Percentiles rank a stretch among this genome's conserved stretches.
phyloP scores from a whole-genome alignment of 1,140 invertebrate genomes.

The Aphaenogaster rudis region DNA sequence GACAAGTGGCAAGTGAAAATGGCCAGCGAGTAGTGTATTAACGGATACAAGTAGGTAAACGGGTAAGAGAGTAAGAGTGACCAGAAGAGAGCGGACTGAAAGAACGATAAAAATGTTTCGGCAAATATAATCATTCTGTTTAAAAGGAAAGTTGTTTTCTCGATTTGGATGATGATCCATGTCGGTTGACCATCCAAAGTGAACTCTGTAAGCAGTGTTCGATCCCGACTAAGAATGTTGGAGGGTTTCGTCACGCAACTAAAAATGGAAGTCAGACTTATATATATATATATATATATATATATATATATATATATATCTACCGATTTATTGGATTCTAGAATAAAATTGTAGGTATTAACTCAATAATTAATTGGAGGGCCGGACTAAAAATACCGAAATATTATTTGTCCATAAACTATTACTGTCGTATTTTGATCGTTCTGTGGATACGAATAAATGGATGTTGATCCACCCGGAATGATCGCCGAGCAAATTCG shows the following conservation, averaged over 20 bases:
- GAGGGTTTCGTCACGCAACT: conserved; percentile 23
- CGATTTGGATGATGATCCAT: neutral
- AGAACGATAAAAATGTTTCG: neutral
- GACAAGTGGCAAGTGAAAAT: conserved; percentile 39
- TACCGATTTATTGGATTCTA: neutral
- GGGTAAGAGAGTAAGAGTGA: neutral
- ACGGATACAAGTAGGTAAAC: conserved; percentile 3
- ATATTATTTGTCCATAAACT: neutral
- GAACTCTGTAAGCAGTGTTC: neutral
- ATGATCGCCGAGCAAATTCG: conserved; percentile 34
- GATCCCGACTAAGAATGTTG: conserved; percentile 8
- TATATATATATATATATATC: neutral
- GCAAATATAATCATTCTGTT: neutral
- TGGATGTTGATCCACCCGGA: neutral
- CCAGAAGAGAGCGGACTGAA: neutral
- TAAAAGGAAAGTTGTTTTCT: neutral
- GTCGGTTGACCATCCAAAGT: neutral
- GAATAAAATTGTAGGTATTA: neutral
- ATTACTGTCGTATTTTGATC: neutral
- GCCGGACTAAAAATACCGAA: neutral
- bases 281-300: neutral
- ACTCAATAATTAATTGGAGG: neutral
- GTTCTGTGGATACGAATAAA: neutral
- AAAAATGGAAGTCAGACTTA: neutral
- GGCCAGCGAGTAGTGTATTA: conserved; percentile 5